Percentiles rank a stretch among this genome's conserved stretches.
Evolutionary conservation across 64 coral and sea anemone genomes (phyloP).

Genomic region (Porites australiensis): DNA sequence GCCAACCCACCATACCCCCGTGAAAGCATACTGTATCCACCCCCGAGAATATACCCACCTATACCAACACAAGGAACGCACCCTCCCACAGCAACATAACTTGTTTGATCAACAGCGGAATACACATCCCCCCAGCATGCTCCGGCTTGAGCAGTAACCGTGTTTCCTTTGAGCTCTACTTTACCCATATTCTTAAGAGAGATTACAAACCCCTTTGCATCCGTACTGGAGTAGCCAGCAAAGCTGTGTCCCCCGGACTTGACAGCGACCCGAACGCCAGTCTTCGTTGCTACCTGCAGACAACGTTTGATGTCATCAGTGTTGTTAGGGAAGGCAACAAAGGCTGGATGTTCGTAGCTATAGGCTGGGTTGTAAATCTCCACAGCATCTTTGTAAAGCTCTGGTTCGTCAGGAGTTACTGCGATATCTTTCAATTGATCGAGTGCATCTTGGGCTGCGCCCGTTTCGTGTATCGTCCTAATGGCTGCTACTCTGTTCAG

Average conservation of each 20-base stretch:
- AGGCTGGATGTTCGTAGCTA: conserved; percentile 75
- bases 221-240: conserved; percentile 86
- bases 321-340: conserved; percentile 86
- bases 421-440: conserved; percentile 75
- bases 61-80: conserved; percentile 90
- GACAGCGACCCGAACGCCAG: conserved; percentile 60
- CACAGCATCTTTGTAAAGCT: conserved; percentile 71
- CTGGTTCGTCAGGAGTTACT: conserved; percentile 73
- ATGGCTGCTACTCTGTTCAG: background rate
- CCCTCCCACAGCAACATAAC: conserved; percentile 85
- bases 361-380: conserved; percentile 87
- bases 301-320: conserved; percentile 80
- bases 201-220: conserved; percentile 84
- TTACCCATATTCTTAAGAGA: conserved; percentile 78
- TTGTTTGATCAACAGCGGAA: conserved; percentile 55
- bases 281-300: conserved; percentile 52
- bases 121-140: conserved; percentile 90
- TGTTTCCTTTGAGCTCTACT: conserved; percentile 48
- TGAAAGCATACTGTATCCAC: conserved; percentile 95
- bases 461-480: conserved; percentile 12
- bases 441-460: conserved; percentile 41
- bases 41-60: conserved; percentile 89
- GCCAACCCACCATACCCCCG: conserved; percentile 88
- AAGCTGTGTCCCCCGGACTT: conserved; percentile 93
- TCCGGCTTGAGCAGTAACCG: conserved; percentile 66